Percentiles rank a stretch among this genome's conserved stretches.
Conservation (phyloP, 2,797 vertebrate species). For the Melanogrammus aeglefinus region DNA sequence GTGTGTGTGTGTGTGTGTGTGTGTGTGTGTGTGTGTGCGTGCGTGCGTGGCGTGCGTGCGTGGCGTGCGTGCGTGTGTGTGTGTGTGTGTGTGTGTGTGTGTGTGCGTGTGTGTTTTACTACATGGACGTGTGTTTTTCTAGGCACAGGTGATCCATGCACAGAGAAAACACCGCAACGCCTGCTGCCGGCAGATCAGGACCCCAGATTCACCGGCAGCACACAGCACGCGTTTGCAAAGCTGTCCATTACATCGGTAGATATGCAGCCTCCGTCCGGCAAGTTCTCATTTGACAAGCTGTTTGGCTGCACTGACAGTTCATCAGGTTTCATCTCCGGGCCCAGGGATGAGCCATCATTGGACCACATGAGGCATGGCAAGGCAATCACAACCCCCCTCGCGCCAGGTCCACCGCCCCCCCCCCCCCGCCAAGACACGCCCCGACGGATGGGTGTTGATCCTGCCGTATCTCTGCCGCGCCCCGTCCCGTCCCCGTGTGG, state of each 20-base stretch:
- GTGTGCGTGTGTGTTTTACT: not conserved
- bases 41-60: not conserved
- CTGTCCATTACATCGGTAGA: constrained; percentile 50
- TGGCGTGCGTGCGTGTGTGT: too few species aligned
- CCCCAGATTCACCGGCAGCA: constrained; percentile 45
- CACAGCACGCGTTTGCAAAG: constrained; percentile 46
- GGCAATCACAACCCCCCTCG: constrained; percentile 64
- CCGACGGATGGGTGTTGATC: constrained; percentile 56
- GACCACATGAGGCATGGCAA: constrained; percentile 76
- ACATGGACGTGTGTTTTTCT: constrained; percentile 18
- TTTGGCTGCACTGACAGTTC: constrained; percentile 68
- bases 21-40: too few species aligned
- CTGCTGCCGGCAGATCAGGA: not conserved
- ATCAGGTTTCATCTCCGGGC: constrained; percentile 70
- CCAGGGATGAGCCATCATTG: constrained; percentile 69
- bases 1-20: not conserved
- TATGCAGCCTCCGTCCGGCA: constrained; percentile 64
- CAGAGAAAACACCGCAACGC: too few species aligned
- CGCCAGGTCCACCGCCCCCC: constrained; percentile 23
- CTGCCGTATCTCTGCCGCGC: constrained; percentile 14
- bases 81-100: constrained; percentile 6
- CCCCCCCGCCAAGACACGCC: constrained; percentile 61
- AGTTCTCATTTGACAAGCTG: constrained; percentile 70
- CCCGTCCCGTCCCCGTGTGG: constrained; percentile 20
- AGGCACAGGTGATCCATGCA: constrained; percentile 29